phyloP scores from a whole-genome alignment of 2,888 invertebrate species.

The Drosophila ezoana region DNA sequence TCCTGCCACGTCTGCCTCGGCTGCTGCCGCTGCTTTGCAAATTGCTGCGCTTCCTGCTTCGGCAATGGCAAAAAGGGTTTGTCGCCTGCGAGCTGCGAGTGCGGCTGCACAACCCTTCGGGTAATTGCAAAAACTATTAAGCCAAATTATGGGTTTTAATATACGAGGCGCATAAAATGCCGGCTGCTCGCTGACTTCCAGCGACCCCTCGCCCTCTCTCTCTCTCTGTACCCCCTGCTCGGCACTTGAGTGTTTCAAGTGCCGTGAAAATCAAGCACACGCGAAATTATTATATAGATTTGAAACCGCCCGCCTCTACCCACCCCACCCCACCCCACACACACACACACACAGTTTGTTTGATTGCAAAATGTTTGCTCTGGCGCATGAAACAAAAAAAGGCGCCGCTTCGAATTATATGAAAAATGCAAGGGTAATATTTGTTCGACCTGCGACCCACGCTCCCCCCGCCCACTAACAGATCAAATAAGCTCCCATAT shows the following conservation, averaged over 20 bases:
- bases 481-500: constrained; percentile 35
- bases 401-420: constrained; percentile 56
- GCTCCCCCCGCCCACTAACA: constrained; percentile 7
- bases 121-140: constrained; percentile 82
- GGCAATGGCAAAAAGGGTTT: constrained; percentile 37
- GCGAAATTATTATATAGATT: constrained; percentile 77
- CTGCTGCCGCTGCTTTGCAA: constrained; percentile 34
- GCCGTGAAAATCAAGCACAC: constrained; percentile 77
- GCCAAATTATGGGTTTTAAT: constrained; percentile 83
- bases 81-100: constrained; percentile 8
- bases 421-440: constrained; percentile 75
- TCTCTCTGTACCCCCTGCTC: background rate
- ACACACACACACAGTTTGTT: constrained; percentile 26
- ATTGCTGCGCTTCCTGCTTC: constrained; percentile 63
- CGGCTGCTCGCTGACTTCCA: constrained; percentile 55
- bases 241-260: constrained; percentile 73
- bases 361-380: constrained; percentile 74
- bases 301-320: constrained; percentile 42
- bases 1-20: constrained; percentile 42
- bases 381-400: constrained; percentile 18
- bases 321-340: too few species aligned
- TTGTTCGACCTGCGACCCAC: constrained; percentile 51
- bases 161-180: constrained; percentile 70
- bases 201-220: constrained; percentile 8
- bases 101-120: constrained; percentile 58